Base-by-base conservation (phyloP, 2,888 invertebrate genomes). In the Drosophila quinaria region DNA sequence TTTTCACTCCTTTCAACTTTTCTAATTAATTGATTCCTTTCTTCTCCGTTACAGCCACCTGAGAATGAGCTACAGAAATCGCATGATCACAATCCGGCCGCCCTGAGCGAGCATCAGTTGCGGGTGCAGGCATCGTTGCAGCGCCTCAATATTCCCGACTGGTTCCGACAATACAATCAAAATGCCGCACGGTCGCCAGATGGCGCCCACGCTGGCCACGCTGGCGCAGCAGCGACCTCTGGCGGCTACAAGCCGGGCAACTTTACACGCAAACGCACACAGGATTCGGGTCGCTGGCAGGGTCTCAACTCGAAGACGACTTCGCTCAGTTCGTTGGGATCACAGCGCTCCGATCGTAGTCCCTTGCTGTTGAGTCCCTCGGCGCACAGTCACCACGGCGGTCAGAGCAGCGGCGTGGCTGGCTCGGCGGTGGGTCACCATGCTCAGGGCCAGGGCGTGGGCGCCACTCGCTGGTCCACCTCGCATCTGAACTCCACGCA, bases 121-220 rank as follows among this genome's bases (percentile, higher is more conserved):
- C 95, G 98, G 82, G 97, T 98, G 73, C 97, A 98, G 93, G 96
- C 97, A 87, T 98, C 98, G 58, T 93, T 98, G 90, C 98, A 98
- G 93, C 97, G 97, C 91, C 95, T 98, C 87, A 97, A 98, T 93
- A 96, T 98, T 76, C 98, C 98, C 71, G 98, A 98, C 92, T 98
- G 98, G 98, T 98, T 96, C 94, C 96, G 95, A 68, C 90, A 91
- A 75, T 93, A 93, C 80, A 93, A 91, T 89, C 89, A 90, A 68
- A 87, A 81, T 63, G 82, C 88, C 58, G 84, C 86, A 35, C 81
- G 86, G 42, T 80, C 83, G 33, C 84, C 87, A 54, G 89, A 89
- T 47, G 88, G 87, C 55, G 63, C 55, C n/a, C 50, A 35, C 25
- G 63, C 25, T n/a, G 44, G 47, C 25, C 19, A 35, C 6, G 54